Percentiles rank a stretch among this genome's conserved stretches.
These are phyloP conservation scores for Lasioglossum malachurum DNA, from an alignment of 2,888 invertebrate species.

Conservation along the genomic window DNA sequence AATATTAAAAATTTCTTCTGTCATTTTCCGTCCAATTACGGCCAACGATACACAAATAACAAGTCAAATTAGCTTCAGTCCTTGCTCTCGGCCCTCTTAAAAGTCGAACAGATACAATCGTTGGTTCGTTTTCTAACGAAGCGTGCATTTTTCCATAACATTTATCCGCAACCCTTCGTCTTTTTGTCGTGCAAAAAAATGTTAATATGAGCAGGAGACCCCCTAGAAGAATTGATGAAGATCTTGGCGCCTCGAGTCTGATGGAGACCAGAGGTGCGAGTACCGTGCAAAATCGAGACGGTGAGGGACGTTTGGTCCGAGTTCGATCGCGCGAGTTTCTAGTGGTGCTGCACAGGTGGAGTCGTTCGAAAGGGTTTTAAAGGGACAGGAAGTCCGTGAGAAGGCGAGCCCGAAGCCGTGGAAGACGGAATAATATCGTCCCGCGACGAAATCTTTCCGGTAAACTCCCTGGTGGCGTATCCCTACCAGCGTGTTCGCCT, in stretches of 20 bases:
- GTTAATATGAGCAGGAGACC: too few species aligned
- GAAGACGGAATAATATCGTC: slow-evolving; percentile 74
- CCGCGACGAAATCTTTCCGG: slow-evolving; percentile 72
- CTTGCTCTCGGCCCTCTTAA: not conserved
- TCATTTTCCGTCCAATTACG: not conserved
- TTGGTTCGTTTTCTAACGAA: too few species aligned
- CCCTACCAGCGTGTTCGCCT: slow-evolving; percentile 66
- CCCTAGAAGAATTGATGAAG: not conserved
- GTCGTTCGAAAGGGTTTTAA: slow-evolving; percentile 43
- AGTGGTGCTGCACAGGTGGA: slow-evolving; percentile 17
- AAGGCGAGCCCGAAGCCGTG: slow-evolving; percentile 10
- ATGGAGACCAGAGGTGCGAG: not conserved
- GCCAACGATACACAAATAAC: not conserved
- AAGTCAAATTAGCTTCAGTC: not conserved
- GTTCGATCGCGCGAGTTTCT: not conserved
- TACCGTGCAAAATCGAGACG: not conserved
- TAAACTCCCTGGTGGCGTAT: slow-evolving; percentile 71
- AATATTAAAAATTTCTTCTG: not conserved
- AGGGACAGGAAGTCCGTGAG: slow-evolving; percentile 14
- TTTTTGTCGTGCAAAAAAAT: too few species aligned
- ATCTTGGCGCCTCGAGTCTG: not conserved
- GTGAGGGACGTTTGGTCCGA: not conserved
- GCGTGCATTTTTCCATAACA: too few species aligned
- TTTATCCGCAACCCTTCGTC: too few species aligned
- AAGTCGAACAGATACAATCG: not conserved